Base-by-base conservation (phyloP, 1,140 invertebrate species). In the Zaprionus inermis region DNA sequence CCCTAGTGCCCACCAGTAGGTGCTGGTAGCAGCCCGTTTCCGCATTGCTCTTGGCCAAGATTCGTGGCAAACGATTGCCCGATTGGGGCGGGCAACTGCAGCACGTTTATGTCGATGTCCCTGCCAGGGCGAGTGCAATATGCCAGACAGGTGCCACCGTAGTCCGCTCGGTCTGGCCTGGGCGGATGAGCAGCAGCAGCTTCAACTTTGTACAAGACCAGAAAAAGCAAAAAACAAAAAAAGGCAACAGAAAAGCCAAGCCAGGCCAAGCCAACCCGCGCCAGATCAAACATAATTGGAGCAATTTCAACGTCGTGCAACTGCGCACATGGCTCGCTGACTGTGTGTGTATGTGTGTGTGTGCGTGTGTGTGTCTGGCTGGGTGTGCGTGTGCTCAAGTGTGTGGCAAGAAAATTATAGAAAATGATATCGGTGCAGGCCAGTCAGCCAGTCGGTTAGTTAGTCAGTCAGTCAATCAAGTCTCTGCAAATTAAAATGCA, bases 221-320 rank as follows among this genome's bases (percentile, higher is more conserved):
- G 44, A 59, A 55, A 30, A 22, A 46, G 12, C n/a, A 20, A 32
- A 46, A 72, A 24, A 32, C 36, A 12, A 59, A 32, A 41, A 34
- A 12, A 32, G n/a, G n/a, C n/a, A n/a, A n/a, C n/a, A n/a, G n/a
- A 6, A 41, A 44, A 14, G 3, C 20, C 22, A n/a, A 41, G 7
- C 46, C 46, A 18, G 16, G 22, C 49, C n/a, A 24, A 51, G 49
- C 12, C 28, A 52, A 32, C 41, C 68, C 20, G 71, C 41, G 69
- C 59, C 58, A 71, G 72, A 68, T 65, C 61, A 66, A 72, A 81
- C 71, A 86, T 85, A 85, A 85, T 85, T 85, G 81, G 81, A 81
- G 81, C 81, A 85, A 85, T 85, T 85, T 85, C 81, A 78, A 86
- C 82, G 82, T 85, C 81, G 81, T 85, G 81, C 81, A 85, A 85